Conservation (phyloP, 2,113 vertebrate genomes). For the Gambusia holbrooki region DNA sequence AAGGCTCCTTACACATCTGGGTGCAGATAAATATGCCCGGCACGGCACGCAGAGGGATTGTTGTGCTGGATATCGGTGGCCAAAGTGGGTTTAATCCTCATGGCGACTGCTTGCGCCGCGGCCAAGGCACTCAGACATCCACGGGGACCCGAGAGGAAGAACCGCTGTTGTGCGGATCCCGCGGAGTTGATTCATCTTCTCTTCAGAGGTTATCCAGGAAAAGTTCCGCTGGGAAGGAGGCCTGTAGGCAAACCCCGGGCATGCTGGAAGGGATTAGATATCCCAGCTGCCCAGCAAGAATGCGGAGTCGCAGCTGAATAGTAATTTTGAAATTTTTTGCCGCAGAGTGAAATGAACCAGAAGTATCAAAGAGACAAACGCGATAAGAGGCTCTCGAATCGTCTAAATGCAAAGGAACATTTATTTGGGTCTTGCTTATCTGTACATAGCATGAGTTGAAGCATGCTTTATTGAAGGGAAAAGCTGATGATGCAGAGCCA, state of each 20-base stretch:
- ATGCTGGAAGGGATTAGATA: conserved; percentile 28
- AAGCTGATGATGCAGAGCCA: no score
- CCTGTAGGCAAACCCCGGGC: conserved; percentile 32
- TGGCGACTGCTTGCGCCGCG: background rate
- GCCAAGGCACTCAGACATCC: conserved; percentile 11
- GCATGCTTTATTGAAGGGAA: background rate
- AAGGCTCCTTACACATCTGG: no score
- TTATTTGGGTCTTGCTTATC: background rate
- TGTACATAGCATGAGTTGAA: background rate
- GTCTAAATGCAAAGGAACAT: background rate
- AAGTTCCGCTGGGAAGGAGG: conserved; percentile 14
- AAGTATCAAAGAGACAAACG: background rate
- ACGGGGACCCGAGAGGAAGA: conserved; percentile 5
- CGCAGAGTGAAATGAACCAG: background rate
- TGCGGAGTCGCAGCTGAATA: background rate
- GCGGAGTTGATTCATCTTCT: background rate
- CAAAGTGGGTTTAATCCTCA: conserved; percentile 7
- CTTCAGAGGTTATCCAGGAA: conserved; percentile 27
- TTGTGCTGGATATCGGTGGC: background rate
- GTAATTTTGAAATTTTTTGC: background rate
- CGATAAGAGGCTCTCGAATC: background rate
- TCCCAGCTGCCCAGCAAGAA: conserved; percentile 32
- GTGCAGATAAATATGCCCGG: no score
- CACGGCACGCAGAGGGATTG: no score
- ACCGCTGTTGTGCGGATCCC: conserved; percentile 11